Evolutionary conservation across 2,797 vertebrate genomes (phyloP).

Genomic region (Oreochromis grahami): DNA sequence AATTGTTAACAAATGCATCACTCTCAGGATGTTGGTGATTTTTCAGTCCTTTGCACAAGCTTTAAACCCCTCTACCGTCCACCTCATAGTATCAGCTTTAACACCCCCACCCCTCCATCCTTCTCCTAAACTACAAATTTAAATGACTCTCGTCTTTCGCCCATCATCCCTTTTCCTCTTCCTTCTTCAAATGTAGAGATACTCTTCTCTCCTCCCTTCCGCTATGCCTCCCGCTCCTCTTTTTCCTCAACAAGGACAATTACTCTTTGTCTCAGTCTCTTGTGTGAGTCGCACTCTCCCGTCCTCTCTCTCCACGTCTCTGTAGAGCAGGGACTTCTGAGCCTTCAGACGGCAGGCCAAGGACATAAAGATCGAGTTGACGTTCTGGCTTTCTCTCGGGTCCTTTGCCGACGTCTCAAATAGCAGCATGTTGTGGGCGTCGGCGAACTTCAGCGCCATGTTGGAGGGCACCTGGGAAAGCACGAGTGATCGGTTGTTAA

Average conservation of each 20-base stretch:
- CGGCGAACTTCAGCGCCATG: constrained; percentile 90
- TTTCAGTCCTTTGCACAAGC: neutral
- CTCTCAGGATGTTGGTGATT: neutral
- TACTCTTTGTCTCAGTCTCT: constrained; percentile 75
- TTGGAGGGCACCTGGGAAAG: constrained; percentile 88
- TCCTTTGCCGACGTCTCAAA: constrained; percentile 98
- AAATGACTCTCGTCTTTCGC: neutral
- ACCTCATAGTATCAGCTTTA: neutral
- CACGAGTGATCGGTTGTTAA: neutral
- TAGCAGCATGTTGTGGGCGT: constrained; percentile 95
- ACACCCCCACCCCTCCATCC: neutral
- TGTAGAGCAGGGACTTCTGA: constrained; percentile 90
- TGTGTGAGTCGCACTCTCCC: constrained; percentile 81
- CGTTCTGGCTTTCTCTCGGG: constrained; percentile 94
- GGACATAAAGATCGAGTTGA: constrained; percentile 97
- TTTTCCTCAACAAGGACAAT: constrained; percentile 87
- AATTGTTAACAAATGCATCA: constrained; percentile 8
- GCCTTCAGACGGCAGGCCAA: constrained; percentile 93
- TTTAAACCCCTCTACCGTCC: neutral
- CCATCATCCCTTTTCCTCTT: constrained; percentile 7
- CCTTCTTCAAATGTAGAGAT: constrained; percentile 8
- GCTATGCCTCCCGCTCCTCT: constrained; percentile 6
- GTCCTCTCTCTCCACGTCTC: constrained; percentile 86
- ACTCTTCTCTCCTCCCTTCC: constrained; percentile 2
- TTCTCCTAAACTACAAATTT: constrained; percentile 8